Conservation (phyloP, 1,140 invertebrate genomes). For the Drosophila ogumai region DNA sequence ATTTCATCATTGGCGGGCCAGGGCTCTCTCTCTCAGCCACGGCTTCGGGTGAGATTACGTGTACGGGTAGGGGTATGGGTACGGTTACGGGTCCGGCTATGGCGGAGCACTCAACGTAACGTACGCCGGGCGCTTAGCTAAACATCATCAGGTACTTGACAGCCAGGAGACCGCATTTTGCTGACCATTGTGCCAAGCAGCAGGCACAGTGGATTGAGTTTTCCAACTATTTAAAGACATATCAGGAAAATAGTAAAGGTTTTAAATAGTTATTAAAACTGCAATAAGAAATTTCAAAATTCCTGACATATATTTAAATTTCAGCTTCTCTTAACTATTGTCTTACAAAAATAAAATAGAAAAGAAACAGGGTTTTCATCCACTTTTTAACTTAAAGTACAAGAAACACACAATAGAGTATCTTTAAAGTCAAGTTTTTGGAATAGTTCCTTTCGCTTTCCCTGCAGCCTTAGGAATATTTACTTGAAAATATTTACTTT, state of each 20-base stretch:
- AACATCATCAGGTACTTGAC: slow-evolving; percentile 81
- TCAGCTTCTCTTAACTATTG: no score
- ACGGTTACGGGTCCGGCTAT: background rate
- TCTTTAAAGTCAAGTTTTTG: background rate
- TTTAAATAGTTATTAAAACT: background rate
- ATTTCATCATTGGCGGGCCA: slow-evolving; percentile 73
- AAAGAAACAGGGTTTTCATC: background rate
- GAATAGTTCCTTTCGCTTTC: background rate
- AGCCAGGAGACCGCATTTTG: slow-evolving; percentile 66
- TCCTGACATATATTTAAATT: no score
- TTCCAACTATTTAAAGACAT: background rate
- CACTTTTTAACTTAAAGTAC: background rate
- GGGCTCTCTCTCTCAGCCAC: background rate
- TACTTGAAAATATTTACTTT: background rate
- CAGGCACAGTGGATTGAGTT: slow-evolving; percentile 23
- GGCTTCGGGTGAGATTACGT: slow-evolving; percentile 10
- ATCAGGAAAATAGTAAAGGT: no score
- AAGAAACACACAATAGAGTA: background rate
- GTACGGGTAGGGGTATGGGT: background rate
- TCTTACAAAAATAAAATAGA: no score
- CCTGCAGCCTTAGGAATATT: background rate
- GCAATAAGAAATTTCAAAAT: background rate
- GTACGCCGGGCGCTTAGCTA: slow-evolving; percentile 66
- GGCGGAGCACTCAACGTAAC: slow-evolving; percentile 46
- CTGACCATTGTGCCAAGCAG: slow-evolving; percentile 48